These are phyloP conservation scores for Drosophila picticornis DNA, from an alignment of 2,888 invertebrate genomes.

Conservation along the genomic window DNA sequence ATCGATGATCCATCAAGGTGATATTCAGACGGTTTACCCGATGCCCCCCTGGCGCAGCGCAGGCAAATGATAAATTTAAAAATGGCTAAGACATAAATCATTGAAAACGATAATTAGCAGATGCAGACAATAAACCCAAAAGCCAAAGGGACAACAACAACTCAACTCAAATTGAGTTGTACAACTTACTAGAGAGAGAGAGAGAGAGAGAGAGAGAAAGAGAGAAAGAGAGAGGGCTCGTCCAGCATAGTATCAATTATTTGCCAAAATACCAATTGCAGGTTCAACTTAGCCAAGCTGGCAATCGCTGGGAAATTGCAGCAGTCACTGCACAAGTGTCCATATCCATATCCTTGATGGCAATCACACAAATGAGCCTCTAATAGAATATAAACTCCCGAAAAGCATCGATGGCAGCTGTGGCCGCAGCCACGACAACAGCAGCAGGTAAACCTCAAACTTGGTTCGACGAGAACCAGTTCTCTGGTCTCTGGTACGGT, in stretches of 20 bases:
- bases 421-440: constrained; percentile 24
- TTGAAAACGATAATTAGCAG: constrained; percentile 69
- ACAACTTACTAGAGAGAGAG: constrained; percentile 13
- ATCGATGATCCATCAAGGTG: constrained; percentile 75
- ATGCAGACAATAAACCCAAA: constrained; percentile 48
- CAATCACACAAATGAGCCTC: constrained; percentile 83
- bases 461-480: constrained; percentile 61
- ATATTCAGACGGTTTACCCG: constrained; percentile 60
- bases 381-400: constrained; percentile 84
- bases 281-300: constrained; percentile 41
- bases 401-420: constrained; percentile 65
- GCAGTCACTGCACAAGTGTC: constrained; percentile 28
- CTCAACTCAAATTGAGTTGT: constrained; percentile 57
- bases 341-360: constrained; percentile 82
- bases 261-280: constrained; percentile 31
- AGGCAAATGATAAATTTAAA: constrained; percentile 61
- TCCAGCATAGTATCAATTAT: constrained; percentile 5
- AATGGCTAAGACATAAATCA: constrained; percentile 73
- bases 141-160: constrained; percentile 27
- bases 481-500: constrained; percentile 50
- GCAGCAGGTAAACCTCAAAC: constrained; percentile 65
- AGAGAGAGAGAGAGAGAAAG: not conserved
- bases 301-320: constrained; percentile 48
- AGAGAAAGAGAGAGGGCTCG: not conserved
- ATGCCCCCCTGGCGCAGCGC: constrained; percentile 21